Conservation (phyloP, 2,113 vertebrate genomes). For the Scomber colias region DNA sequence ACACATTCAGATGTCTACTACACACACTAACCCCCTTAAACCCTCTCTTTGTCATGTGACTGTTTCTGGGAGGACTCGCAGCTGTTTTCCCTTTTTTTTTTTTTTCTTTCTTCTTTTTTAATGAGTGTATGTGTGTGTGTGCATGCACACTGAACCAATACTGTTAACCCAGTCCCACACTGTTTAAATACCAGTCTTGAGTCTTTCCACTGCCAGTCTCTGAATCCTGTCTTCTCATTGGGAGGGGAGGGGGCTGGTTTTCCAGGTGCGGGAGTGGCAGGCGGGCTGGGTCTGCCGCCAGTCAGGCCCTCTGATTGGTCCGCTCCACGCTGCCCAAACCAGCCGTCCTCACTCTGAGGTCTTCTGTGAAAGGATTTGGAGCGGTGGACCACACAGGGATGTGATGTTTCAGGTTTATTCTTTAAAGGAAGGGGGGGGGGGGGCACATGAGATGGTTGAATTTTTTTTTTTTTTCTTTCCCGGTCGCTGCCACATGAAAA, state of each 20-base stretch:
- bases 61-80: constrained; percentile 49
- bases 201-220: constrained; percentile 71
- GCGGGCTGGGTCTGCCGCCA: constrained; percentile 61
- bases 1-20: constrained; percentile 46
- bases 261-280: constrained; percentile 32
- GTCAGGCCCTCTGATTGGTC: constrained; percentile 48
- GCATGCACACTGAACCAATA: constrained; percentile 61
- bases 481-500: constrained; percentile 44
- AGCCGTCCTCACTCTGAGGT: constrained; percentile 16
- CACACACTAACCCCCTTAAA: constrained; percentile 53
- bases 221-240: constrained; percentile 30
- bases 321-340: constrained; percentile 25
- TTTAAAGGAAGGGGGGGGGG: constrained; percentile 29
- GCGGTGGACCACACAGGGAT: constrained; percentile 51
- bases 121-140: constrained; percentile 8
- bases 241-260: constrained; percentile 13
- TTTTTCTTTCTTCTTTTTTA: neutral
- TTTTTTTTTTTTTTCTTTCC: neutral
- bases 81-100: constrained; percentile 2
- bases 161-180: constrained; percentile 82
- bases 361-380: constrained; percentile 64
- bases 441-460: constrained; percentile 43
- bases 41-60: constrained; percentile 50
- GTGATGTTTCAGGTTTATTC: constrained; percentile 71
- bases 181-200: constrained; percentile 68